Conservation (phyloP, 1,140 invertebrate species). For the Proctacanthus coquilletti region DNA sequence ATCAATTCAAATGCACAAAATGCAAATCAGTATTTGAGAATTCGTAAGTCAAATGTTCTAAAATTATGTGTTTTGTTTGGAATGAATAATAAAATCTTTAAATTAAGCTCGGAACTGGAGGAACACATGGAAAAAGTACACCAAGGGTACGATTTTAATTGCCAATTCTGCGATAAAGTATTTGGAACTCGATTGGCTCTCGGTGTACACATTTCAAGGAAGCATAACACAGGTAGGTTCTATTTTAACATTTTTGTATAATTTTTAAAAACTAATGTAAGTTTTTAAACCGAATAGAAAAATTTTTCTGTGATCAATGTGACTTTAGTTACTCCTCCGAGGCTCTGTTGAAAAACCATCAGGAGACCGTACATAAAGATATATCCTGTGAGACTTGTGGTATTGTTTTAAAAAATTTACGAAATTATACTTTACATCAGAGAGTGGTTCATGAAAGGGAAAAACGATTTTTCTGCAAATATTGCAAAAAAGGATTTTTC, state of each 20-base stretch:
- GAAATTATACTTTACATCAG: constrained; percentile 18
- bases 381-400: constrained; percentile 16
- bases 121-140: not conserved
- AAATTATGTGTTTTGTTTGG: constrained; percentile 3
- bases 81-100: no score
- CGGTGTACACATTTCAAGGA: constrained; percentile 22
- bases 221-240: constrained; percentile 22
- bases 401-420: constrained; percentile 19
- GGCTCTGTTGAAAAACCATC: constrained; percentile 13
- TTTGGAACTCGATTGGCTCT: constrained; percentile 24
- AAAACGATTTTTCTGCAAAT: constrained; percentile 18
- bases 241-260: no score
- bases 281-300: no score
- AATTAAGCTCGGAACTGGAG: not conserved
- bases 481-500: constrained; percentile 24
- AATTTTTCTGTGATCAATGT: constrained; percentile 14
- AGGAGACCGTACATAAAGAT: constrained; percentile 16
- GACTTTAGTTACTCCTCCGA: constrained; percentile 14
- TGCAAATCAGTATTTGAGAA: not conserved
- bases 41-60: constrained; percentile 2
- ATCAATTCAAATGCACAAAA: not conserved
- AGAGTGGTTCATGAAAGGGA: constrained; percentile 18
- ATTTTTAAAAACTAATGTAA: constrained; percentile 1
- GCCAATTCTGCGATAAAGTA: constrained; percentile 21
- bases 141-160: constrained; percentile 10